phyloP scores from a whole-genome alignment of 2,113 vertebrate species.

The Mus pahari region DNA sequence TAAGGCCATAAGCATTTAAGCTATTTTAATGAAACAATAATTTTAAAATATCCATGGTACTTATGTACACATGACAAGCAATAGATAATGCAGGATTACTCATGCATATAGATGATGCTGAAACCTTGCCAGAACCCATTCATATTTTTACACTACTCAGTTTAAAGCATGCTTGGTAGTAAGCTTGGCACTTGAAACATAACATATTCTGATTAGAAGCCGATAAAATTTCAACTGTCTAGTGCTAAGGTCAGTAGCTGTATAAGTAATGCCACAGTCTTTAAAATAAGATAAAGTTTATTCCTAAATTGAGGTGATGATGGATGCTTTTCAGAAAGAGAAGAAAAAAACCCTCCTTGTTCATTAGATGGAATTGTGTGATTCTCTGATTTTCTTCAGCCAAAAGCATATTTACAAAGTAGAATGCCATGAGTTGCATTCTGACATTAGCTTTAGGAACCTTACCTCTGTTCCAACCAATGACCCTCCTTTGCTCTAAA shows the following conservation, averaged over 20 bases:
- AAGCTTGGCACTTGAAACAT: neutral
- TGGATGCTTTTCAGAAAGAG: neutral
- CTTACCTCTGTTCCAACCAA: neutral
- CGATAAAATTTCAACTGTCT: neutral
- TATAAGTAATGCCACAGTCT: neutral
- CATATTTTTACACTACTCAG: conserved; percentile 45
- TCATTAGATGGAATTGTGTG: neutral
- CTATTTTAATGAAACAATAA: conserved; percentile 70
- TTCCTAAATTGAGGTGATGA: neutral
- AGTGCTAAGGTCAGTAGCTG: neutral
- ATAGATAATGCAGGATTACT: neutral
- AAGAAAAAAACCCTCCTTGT: neutral
- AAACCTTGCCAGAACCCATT: conserved; percentile 50
- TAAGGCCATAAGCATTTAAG: conserved; percentile 69
- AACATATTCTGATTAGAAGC: neutral
- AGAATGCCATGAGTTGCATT: neutral
- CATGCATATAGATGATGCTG: neutral
- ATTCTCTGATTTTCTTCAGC: neutral
- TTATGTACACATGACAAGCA: conserved; percentile 55
- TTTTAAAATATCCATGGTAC: conserved; percentile 54
- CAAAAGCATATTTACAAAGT: neutral
- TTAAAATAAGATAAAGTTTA: neutral
- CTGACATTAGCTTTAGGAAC: neutral
- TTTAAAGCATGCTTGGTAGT: neutral
- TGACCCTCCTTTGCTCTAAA: neutral